Percentiles rank a stretch among this genome's conserved stretches.
Evolutionary conservation across 2,888 invertebrate genomes (phyloP).

Genomic region (Brassicogethes aeneus): DNA sequence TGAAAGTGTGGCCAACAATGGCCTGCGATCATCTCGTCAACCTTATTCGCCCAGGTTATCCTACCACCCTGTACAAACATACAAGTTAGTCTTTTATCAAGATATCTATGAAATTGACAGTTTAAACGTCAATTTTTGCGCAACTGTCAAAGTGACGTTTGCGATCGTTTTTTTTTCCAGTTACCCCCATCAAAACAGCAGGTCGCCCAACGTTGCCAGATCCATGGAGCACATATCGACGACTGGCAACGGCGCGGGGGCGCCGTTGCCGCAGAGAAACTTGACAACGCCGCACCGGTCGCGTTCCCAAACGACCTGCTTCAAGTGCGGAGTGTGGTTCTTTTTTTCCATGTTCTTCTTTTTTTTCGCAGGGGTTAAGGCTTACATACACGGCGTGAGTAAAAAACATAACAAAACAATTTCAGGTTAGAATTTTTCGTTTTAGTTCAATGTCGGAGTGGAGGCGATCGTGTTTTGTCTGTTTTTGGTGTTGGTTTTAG

Average conservation of each 20-base stretch:
- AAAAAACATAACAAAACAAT: conserved; percentile 22
- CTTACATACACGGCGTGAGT: conserved; percentile 48
- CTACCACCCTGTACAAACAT: not conserved
- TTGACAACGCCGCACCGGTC: conserved; percentile 30
- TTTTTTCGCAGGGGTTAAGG: conserved; percentile 62
- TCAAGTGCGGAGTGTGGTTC: conserved; percentile 64
- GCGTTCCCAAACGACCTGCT: conserved; percentile 42
- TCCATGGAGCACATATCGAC: conserved; percentile 6
- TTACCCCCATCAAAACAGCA: no score
- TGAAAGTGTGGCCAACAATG: conserved; percentile 47
- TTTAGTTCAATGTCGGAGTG: no score
- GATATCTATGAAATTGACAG: no score
- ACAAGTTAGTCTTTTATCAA: no score
- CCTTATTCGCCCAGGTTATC: conserved; percentile 21
- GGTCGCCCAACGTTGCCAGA: conserved; percentile 7
- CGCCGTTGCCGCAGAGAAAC: not conserved
- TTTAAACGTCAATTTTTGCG: no score
- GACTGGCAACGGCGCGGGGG: conserved; percentile 14
- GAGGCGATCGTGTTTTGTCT: conserved; percentile 42
- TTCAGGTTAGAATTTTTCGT: no score
- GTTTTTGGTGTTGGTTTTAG: conserved; percentile 52
- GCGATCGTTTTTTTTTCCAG: no score
- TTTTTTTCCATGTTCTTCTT: conserved; percentile 60
- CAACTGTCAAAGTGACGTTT: no score
- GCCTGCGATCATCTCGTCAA: conserved; percentile 38